These are phyloP conservation scores for Rhagologus leucostigma DNA, from an alignment of 2,113 vertebrate genomes.

Conservation along the genomic window DNA sequence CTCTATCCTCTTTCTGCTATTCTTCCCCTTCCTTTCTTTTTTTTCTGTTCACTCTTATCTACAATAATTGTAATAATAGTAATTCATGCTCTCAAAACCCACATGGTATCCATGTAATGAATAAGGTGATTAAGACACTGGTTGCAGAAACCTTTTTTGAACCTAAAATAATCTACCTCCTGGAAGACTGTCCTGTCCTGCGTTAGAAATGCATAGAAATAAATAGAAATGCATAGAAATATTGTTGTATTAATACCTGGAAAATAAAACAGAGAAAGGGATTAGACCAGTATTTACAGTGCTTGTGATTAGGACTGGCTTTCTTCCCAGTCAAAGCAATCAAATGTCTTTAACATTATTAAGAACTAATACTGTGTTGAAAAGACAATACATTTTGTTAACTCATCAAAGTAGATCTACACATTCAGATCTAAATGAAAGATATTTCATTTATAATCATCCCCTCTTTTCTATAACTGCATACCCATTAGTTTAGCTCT, in stretches of 20 bases:
- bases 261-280: background rate
- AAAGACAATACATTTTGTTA: slow-evolving; percentile 3
- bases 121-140: background rate
- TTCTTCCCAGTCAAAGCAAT: background rate
- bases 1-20: background rate
- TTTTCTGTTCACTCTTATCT: background rate
- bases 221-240: background rate
- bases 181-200: background rate
- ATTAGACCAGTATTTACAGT: background rate
- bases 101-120: background rate
- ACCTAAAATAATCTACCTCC: background rate
- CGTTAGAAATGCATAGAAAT: background rate
- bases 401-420: background rate
- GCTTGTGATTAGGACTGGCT: background rate
- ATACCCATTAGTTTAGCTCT: background rate
- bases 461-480: background rate
- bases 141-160: background rate
- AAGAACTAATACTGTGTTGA: background rate
- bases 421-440: slow-evolving; percentile 10
- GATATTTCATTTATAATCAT: background rate
- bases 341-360: background rate
- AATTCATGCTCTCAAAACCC: background rate
- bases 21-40: background rate
- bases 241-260: background rate
- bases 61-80: background rate